Evolutionary conservation across 92 coral and sea anemone genomes (phyloP), one percentile per base, ranked within the genome.

Genomic region (Zoanthus gigantus): DNA sequence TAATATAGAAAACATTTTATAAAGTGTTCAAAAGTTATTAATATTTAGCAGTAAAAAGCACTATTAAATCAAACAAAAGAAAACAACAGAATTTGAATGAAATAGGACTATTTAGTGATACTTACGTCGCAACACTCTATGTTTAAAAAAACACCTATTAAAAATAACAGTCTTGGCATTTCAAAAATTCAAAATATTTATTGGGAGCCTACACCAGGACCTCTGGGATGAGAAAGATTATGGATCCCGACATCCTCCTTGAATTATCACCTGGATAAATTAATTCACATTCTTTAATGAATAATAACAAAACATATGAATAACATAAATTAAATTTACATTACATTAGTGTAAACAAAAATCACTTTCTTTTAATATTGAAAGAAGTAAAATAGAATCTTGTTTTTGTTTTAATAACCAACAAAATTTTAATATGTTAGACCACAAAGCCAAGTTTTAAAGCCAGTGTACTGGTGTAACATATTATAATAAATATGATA

Each of bases 311-410:
- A 50, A 50, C 56, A 50, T 50, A 50, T 50, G 56, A 50, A 2
- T 2, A 50, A 50, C 42, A 37, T 37, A 37, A 0, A 37, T 37
- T 37, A 37, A 37, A 37, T 37, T 37, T 65, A 65, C 71, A 65
- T 10, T 65, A 65, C 31, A 65, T 65, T 15, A 65, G 17, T 10
- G 4, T 65, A 65, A 65, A 65, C 71, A 65, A 65, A 65, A 17
- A 65, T 65, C 71, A 65, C 71, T 65, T 65, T 65, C 71, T 65
- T 65, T 65, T 65, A 65, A 65, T 65, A 65, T 65, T 65, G 71
- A 65, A 65, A 65, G 71, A 65, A 65, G 71, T 65, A 65, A 65
- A 65, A 65, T 65, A 65, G 71, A 65, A 65, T 65, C 71, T 65
- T 65, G 71, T 65, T 65, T 65, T 65, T 65, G 71, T 65, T 65